These are phyloP conservation scores for Platysteira castanea DNA, from an alignment of 2,113 vertebrate species.

Conservation along the genomic window DNA sequence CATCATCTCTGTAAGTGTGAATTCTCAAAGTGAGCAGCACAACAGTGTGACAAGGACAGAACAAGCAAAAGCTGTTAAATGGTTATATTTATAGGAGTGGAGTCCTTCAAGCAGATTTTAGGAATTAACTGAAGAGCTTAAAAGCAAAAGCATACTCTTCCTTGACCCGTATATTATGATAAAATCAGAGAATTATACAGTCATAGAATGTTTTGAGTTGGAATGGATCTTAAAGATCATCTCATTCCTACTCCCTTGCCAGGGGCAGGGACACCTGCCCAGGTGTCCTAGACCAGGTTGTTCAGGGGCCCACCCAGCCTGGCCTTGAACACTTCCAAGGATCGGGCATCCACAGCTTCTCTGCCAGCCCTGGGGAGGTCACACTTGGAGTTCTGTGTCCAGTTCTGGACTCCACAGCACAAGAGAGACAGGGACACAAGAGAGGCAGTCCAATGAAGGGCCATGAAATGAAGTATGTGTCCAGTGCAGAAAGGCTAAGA, in stretches of 20 bases:
- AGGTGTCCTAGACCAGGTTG: not conserved
- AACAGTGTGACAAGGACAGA: not conserved
- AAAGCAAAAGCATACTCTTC: not conserved
- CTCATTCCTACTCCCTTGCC: not conserved
- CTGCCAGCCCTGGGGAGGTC: not conserved
- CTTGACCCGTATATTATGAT: fast-evolving
- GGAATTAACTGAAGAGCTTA: not conserved
- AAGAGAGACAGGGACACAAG: not conserved
- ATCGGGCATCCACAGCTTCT: not conserved
- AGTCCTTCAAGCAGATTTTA: not conserved
- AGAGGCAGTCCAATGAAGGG: not conserved
- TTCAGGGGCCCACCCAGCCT: not conserved
- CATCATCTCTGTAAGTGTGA: not conserved
- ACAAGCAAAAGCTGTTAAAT: not conserved
- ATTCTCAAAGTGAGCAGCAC: not conserved
- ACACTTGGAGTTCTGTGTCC: not conserved
- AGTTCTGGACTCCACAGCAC: not conserved
- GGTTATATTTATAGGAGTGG: not conserved
- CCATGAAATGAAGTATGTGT: not conserved
- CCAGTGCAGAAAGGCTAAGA: not conserved
- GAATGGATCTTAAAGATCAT: not conserved
- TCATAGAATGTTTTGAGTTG: not conserved
- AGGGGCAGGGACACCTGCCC: not conserved
- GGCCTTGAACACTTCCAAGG: not conserved
- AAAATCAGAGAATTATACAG: not conserved